A percentile compares a stretch with the other conserved stretches of the same genome.
Evolutionary conservation across 2,797 vertebrate species (phyloP).

Genomic region (Tragelaphus eurycerus): DNA sequence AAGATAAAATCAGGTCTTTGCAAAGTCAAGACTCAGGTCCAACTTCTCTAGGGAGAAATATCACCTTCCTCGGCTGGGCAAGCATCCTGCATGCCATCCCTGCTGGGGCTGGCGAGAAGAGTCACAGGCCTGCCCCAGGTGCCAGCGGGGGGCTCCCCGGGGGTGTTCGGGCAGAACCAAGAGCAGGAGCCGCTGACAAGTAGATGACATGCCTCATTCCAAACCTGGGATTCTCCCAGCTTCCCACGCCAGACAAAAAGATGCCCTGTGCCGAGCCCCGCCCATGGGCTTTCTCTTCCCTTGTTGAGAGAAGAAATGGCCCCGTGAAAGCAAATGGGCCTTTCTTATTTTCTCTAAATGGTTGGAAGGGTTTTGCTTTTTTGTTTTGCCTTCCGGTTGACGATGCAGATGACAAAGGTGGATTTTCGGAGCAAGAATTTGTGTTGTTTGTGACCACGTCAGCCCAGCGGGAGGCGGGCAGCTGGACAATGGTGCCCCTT

Average conservation of each 20-base stretch:
- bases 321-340: rapidly evolving
- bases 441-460: slow-evolving; percentile 6
- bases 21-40: not conserved
- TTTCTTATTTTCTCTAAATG: not conserved
- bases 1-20: not conserved
- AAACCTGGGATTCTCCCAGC: rapidly evolving
- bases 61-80: rapidly evolving
- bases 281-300: not conserved
- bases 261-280: rapidly evolving
- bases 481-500: slow-evolving; percentile 84
- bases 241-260: rapidly evolving
- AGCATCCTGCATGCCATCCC: rapidly evolving
- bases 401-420: not conserved
- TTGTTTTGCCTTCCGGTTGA: slow-evolving; percentile 18
- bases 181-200: rapidly evolving
- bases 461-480: slow-evolving; percentile 75
- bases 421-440: slow-evolving; percentile 21
- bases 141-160: not conserved
- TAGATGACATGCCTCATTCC: rapidly evolving
- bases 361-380: not conserved
- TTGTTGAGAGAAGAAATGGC: not conserved
- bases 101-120: rapidly evolving
- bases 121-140: not conserved
- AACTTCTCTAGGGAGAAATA: not conserved
- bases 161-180: rapidly evolving